phyloP scores from a whole-genome alignment of 2,113 vertebrate genomes.

The Pelodiscus sinensis region DNA sequence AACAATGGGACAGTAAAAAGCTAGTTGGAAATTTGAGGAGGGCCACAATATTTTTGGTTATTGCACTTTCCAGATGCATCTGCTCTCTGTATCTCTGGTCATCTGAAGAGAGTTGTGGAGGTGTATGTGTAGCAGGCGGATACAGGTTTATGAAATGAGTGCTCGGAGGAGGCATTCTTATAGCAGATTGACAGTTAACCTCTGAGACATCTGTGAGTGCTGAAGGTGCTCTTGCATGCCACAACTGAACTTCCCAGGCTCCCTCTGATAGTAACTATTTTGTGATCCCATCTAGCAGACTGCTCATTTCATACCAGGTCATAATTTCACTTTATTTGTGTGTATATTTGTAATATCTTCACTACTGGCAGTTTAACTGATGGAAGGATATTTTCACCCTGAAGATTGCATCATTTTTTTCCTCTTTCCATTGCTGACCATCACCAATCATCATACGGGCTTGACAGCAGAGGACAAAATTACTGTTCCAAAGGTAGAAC shows the following conservation, averaged over 20 bases:
- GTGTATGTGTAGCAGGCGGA: not conserved
- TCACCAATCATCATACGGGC: not conserved
- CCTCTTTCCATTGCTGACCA: not conserved
- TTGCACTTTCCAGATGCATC: accelerated
- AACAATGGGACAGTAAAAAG: not conserved
- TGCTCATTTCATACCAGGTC: not conserved
- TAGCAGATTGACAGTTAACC: not conserved
- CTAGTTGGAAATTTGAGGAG: not conserved
- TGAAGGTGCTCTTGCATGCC: not conserved
- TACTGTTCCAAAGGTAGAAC: not conserved
- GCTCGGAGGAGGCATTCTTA: not conserved
- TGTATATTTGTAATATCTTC: not conserved
- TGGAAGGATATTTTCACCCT: not conserved
- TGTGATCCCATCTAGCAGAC: not conserved
- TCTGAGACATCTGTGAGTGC: slow-evolving; percentile 18
- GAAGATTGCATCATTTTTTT: not conserved
- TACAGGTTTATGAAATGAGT: not conserved
- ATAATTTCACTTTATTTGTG: not conserved
- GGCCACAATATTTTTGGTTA: not conserved
- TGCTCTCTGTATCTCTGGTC: not conserved
- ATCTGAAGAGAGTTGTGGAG: not conserved
- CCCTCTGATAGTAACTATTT: not conserved
- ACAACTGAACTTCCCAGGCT: not conserved
- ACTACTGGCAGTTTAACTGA: not conserved
- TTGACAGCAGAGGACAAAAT: not conserved